Evolutionary conservation across 2,888 invertebrate genomes (phyloP).

Genomic region (Tanytarsus gracilentus): DNA sequence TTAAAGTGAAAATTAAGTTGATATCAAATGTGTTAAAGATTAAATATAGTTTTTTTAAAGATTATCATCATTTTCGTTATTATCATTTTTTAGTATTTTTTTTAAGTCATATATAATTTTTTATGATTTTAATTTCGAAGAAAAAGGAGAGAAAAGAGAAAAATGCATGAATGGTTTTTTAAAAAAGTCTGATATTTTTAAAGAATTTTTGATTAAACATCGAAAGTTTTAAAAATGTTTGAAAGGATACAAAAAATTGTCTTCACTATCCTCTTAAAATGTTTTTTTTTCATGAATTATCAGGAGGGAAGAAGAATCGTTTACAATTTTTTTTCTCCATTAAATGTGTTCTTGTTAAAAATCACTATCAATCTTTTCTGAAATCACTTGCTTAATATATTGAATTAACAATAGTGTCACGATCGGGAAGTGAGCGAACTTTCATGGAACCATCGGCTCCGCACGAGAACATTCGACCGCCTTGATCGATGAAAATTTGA

Average conservation of each 20-base stretch:
- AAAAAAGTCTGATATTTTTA: not conserved
- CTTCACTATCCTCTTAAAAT: not conserved
- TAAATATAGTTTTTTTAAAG: too few relatives aligned
- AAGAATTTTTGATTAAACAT: not conserved
- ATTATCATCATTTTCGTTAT: too few relatives aligned
- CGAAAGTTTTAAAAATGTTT: not conserved
- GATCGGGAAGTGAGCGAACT: slow-evolving; percentile 83
- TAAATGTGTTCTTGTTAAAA: not conserved
- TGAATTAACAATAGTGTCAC: slow-evolving; percentile 52
- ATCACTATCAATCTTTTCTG: not conserved
- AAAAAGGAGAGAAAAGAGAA: not conserved
- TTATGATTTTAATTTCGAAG: too few relatives aligned
- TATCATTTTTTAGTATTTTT: too few relatives aligned
- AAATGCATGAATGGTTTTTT: not conserved
- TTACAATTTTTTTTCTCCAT: not conserved
- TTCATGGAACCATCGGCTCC: slow-evolving; percentile 99
- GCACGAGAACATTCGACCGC: slow-evolving; percentile 89
- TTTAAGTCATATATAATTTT: too few relatives aligned
- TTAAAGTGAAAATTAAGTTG: too few relatives aligned
- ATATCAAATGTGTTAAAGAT: too few relatives aligned
- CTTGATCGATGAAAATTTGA: slow-evolving; percentile 84
- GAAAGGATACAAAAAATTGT: not conserved
- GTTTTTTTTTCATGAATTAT: too few relatives aligned
- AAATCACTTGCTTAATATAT: slow-evolving; percentile 45
- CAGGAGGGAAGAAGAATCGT: not conserved